These are phyloP conservation scores for Pleuronectes platessa DNA, from an alignment of 2,113 vertebrate genomes.

Conservation along the genomic window DNA sequence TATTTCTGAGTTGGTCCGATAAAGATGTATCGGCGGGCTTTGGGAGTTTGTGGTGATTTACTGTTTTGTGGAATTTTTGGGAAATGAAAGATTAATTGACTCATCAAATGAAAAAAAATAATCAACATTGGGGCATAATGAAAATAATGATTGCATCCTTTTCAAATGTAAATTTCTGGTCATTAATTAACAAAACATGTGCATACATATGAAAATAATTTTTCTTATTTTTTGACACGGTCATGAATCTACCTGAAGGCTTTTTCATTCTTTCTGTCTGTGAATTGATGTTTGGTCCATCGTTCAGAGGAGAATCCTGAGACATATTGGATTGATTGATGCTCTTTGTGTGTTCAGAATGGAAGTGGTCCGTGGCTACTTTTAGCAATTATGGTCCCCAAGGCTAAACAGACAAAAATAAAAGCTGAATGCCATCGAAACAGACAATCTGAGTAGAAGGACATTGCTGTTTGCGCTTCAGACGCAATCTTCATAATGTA, in stretches of 20 bases:
- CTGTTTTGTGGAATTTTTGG: neutral
- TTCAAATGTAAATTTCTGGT: conserved; percentile 5
- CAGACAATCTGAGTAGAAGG: neutral
- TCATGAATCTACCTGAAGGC: neutral
- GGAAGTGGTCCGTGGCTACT: neutral
- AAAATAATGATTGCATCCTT: neutral
- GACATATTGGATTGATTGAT: neutral
- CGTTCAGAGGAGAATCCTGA: neutral
- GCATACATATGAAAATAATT: neutral
- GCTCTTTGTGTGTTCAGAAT: conserved; percentile 4
- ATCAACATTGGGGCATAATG: neutral
- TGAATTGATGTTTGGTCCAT: neutral
- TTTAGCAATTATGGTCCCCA: conserved; percentile 20
- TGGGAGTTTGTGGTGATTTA: too few species aligned
- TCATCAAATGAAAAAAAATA: neutral
- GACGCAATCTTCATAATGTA: conserved; percentile 37
- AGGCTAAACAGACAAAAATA: conserved; percentile 34
- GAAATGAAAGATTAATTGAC: neutral
- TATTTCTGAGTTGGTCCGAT: neutral
- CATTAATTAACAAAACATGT: neutral
- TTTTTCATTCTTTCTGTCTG: neutral
- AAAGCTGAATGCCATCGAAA: conserved; percentile 13
- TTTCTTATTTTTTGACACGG: neutral
- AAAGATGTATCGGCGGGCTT: neutral
- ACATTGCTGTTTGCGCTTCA: conserved; percentile 20